Conservation (phyloP, 2,113 vertebrate genomes). For the Pseudonaja textilis region DNA sequence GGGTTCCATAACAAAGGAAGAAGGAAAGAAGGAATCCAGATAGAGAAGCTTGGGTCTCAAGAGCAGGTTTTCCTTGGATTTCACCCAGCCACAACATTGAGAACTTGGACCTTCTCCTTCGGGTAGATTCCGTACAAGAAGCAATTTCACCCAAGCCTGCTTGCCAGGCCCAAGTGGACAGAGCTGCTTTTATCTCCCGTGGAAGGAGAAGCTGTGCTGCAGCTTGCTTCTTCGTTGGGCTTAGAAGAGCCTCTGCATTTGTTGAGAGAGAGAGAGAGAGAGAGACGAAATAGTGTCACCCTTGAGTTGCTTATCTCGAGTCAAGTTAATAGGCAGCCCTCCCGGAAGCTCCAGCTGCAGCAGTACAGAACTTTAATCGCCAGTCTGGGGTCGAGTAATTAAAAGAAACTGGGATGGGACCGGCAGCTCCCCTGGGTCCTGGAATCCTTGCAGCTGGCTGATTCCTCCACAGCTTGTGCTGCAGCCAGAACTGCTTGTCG, state of each 20-base stretch:
- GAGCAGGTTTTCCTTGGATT: neutral
- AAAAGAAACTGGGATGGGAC: neutral
- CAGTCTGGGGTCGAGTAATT: slow-evolving; percentile 4
- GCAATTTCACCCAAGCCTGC: neutral
- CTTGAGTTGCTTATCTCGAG: neutral
- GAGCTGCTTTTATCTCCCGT: neutral
- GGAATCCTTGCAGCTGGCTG: neutral
- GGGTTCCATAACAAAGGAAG: neutral
- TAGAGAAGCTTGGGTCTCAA: neutral
- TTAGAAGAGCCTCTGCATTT: neutral
- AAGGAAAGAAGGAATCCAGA: neutral
- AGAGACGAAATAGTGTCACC: neutral
- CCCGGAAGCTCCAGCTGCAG: neutral
- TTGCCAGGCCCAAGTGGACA: neutral
- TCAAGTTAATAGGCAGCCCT: neutral
- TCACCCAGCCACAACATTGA: too few relatives aligned
- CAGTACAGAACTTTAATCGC: neutral
- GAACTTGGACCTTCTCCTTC: neutral
- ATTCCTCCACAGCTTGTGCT: neutral
- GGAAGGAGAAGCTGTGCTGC: neutral
- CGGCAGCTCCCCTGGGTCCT: neutral
- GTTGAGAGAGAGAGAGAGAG: neutral
- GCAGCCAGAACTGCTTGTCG: too few relatives aligned
- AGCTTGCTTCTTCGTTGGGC: neutral
- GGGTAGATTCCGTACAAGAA: neutral